Evolutionary conservation across 2,797 vertebrate species (phyloP).

Genomic region (Otolemur crassicaudatus): DNA sequence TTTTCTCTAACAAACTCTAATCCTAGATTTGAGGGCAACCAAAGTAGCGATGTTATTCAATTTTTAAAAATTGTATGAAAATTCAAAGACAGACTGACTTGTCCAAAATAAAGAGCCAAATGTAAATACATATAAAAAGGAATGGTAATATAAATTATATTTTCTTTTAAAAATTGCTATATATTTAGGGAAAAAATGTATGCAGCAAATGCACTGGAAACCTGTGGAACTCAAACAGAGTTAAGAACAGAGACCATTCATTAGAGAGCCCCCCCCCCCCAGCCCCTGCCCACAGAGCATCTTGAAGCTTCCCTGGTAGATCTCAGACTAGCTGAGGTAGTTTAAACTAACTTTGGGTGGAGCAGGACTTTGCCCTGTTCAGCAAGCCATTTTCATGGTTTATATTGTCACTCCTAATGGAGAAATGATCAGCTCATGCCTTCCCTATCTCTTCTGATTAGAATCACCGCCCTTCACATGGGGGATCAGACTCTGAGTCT

Average conservation of each 20-base stretch:
- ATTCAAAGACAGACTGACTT: neutral
- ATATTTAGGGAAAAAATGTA: neutral
- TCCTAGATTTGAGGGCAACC: neutral
- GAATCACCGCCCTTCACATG: neutral
- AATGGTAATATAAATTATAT: neutral
- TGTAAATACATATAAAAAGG: neutral
- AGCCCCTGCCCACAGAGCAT: too few relatives aligned
- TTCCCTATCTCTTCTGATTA: constrained; percentile 41
- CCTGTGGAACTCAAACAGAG: neutral
- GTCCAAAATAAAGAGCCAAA: neutral
- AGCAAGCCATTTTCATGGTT: neutral
- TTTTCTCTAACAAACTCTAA: neutral
- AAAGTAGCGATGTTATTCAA: neutral
- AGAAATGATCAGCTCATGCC: constrained; percentile 19
- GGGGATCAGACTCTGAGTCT: neutral
- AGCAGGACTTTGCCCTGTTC: neutral
- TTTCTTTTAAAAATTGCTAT: neutral
- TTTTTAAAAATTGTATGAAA: neutral
- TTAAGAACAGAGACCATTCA: neutral
- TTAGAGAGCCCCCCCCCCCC: neutral
- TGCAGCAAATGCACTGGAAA: neutral
- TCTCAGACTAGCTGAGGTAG: neutral
- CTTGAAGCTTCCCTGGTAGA: neutral
- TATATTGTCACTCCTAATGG: constrained; percentile 28
- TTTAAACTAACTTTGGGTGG: neutral